Base-by-base conservation (phyloP, 2,888 invertebrate species). In the Drosophila rellima region DNA sequence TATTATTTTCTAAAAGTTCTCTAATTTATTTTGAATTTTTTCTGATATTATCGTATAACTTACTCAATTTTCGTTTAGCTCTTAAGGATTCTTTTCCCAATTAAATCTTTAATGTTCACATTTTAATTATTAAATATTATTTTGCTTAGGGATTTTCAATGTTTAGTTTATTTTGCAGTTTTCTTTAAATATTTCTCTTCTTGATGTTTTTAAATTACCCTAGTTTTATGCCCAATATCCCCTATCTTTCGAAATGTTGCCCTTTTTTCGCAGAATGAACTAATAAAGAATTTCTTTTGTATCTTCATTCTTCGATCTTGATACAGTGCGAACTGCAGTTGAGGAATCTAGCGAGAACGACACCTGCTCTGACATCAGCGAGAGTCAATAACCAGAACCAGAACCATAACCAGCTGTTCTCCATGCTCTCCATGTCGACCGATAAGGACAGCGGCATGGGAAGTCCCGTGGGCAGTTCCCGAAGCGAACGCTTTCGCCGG, bases 371-470 rank as follows among this genome's bases (percentile, higher is more conserved):
- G 56, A 35, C 61, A 50, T 50, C 64, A 13, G 17, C 70, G 11
- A 60, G 54, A 26, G 39, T 62, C 42, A 51, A 69, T 57, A 61
- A 56, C 61, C 50, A 65, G 61, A 47, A 35, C 40, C 44, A 54
- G 56, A 51, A 75, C 74, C 67, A 78, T 74, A 80, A 80, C 50
- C 78, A 74, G 60, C 76, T 90, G 62, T 80, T 88, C 60, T 89
- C 90, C 18, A 77, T 90, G 80, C 78, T 90, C n/a, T 89, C 90
- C 54, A 90, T 90, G 52, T 89, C 89, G 20, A 90, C 85, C 37
- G 92, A 92, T 70, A 90, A 91, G 68, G 92, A 92, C 65, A 92
- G 92, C 54, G 92, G 92, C 23, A 91, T 92, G 90, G 92, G 91
- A 44, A 92, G 92, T 69, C 92, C 92, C 11, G 91, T 91, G 56